Evolutionary conservation across 2,888 invertebrate species (phyloP).

Genomic region (Drosophila barbarae): DNA sequence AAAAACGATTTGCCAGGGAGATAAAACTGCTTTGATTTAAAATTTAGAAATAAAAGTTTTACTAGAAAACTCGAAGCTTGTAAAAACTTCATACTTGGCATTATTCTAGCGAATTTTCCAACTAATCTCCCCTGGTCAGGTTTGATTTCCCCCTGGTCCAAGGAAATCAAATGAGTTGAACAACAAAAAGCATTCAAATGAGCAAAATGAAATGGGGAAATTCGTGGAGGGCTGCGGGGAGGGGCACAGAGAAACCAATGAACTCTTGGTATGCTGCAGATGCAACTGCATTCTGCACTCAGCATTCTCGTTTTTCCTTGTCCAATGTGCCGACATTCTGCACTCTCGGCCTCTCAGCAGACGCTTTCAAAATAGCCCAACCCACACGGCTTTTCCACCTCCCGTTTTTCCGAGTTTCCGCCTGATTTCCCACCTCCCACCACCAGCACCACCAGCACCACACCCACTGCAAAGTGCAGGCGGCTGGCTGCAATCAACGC

Average conservation of each 20-base stretch:
- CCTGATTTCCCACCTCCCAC: slow-evolving; percentile 5
- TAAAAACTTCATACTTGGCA: neutral
- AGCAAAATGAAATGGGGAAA: slow-evolving; percentile 4
- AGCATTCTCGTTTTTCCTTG: slow-evolving; percentile 10
- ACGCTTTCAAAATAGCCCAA: slow-evolving; percentile 56
- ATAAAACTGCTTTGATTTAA: slow-evolving; percentile 10
- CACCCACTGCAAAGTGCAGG: slow-evolving; percentile 45
- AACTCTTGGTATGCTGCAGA: slow-evolving; percentile 53
- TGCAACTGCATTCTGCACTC: slow-evolving; percentile 39
- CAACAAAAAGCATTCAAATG: slow-evolving; percentile 21
- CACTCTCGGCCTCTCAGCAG: slow-evolving; percentile 34
- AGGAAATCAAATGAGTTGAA: slow-evolving; percentile 27
- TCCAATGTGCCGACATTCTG: slow-evolving; percentile 10
- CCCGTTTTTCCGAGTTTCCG: slow-evolving; percentile 6
- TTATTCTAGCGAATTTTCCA: neutral
- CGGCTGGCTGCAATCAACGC: slow-evolving; percentile 66
- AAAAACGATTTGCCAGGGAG: neutral
- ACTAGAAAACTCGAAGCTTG: neutral
- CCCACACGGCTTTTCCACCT: slow-evolving; percentile 48
- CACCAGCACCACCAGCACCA: neutral
- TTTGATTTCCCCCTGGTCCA: slow-evolving; percentile 18
- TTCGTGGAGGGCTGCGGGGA: neutral
- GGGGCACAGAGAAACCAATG: slow-evolving; percentile 46
- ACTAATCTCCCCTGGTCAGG: neutral
- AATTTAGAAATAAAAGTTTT: slow-evolving; percentile 22